phyloP scores from a whole-genome alignment of 2,797 vertebrate species.

The Ispidina picta region DNA sequence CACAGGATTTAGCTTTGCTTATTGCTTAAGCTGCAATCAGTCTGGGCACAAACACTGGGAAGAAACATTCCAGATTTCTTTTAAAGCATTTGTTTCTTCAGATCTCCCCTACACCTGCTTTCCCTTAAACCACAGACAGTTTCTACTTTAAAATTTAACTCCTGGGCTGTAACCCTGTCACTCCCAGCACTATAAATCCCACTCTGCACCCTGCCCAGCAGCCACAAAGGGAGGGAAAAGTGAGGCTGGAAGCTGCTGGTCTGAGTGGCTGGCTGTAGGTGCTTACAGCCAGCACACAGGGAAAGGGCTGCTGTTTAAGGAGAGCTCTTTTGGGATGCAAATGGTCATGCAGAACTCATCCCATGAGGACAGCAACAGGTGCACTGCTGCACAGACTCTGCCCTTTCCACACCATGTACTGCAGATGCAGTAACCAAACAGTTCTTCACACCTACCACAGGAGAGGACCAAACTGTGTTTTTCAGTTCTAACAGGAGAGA shows the following conservation, averaged over 20 bases:
- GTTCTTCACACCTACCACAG: not conserved
- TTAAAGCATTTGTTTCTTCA: not conserved
- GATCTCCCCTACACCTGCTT: not conserved
- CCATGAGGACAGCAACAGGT: not conserved
- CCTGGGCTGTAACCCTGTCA: not conserved
- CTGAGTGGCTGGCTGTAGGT: not conserved
- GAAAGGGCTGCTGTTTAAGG: not conserved
- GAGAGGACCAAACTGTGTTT: not conserved
- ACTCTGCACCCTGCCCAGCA: not conserved
- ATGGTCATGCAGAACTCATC: not conserved
- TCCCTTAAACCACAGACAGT: not conserved
- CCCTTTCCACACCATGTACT: not conserved
- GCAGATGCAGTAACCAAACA: not conserved
- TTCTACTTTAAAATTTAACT: not conserved
- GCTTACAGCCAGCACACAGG: not conserved
- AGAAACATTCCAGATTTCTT: not conserved
- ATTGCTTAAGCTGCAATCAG: not conserved
- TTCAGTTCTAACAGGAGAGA: not conserved
- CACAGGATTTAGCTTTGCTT: slow-evolving; percentile 19
- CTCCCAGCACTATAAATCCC: not conserved
- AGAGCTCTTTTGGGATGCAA: not conserved
- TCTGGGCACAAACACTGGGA: not conserved
- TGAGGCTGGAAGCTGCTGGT: not conserved
- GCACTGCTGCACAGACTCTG: not conserved
- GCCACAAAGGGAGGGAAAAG: not conserved